These are phyloP conservation scores for Apamea sordens DNA, from an alignment of 2,888 invertebrate genomes.

Conservation along the genomic window DNA sequence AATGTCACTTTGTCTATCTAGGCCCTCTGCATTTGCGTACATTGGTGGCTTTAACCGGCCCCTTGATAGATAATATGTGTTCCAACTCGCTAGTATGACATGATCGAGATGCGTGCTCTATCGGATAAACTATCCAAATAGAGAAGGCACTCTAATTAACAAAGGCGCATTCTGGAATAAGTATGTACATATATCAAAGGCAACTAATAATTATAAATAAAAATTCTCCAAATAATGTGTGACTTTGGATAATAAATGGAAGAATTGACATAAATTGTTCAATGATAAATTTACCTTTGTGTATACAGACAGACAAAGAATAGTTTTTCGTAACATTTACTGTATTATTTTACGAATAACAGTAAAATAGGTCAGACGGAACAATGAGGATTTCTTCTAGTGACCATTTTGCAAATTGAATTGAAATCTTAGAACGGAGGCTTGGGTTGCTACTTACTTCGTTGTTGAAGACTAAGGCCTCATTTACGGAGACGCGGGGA, in stretches of 20 bases:
- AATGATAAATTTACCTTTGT: constrained; percentile 10
- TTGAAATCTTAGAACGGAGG: constrained; percentile 46
- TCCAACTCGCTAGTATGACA: background rate
- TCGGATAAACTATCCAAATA: background rate
- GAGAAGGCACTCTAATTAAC: no score
- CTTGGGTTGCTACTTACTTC: background rate
- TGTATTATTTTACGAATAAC: constrained; percentile 33
- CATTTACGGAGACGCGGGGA: no score
- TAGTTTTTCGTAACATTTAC: constrained; percentile 18
- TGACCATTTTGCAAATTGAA: constrained; percentile 53
- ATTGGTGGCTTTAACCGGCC: no score
- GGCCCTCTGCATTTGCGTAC: background rate
- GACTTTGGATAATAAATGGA: background rate
- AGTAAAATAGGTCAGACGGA: constrained; percentile 41
- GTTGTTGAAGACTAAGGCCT: constrained; percentile 16
- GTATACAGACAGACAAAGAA: constrained; percentile 6
- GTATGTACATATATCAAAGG: background rate
- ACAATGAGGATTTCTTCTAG: constrained; percentile 29
- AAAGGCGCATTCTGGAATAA: background rate
- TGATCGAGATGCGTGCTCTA: background rate
- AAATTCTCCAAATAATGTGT: background rate
- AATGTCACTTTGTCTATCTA: no score
- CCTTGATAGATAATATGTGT: background rate
- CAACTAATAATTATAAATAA: no score
- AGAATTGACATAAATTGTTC: background rate